Evolutionary conservation across 2,888 invertebrate species (phyloP).

Genomic region (Mesorhabditis sp.): DNA sequence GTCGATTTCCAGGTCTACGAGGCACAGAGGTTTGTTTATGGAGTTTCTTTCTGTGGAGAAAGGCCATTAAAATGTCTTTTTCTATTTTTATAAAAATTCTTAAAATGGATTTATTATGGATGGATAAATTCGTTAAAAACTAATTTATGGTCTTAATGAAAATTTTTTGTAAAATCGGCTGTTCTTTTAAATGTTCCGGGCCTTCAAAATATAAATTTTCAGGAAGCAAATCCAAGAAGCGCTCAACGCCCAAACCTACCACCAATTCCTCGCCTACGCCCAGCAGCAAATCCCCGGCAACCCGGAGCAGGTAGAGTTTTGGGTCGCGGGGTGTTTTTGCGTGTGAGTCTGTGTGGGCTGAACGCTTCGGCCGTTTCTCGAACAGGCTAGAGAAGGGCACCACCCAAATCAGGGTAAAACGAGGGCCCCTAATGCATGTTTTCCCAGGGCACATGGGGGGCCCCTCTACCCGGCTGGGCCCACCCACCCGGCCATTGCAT

Average conservation of each 20-base stretch:
- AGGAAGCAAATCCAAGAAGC: slow-evolving; percentile 82
- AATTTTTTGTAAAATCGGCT: neutral
- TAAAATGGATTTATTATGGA: neutral
- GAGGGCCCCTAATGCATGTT: no score
- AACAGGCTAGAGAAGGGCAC: no score
- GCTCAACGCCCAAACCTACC: slow-evolving; percentile 78
- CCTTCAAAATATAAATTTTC: slow-evolving; percentile 2
- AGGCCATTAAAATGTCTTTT: neutral
- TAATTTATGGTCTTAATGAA: neutral
- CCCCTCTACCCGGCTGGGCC: no score
- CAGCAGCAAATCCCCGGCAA: slow-evolving; percentile 78
- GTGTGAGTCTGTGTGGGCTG: neutral
- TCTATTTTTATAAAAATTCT: neutral
- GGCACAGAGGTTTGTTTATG: slow-evolving; percentile 29
- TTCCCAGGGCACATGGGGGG: no score
- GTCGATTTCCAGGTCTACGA: slow-evolving; percentile 35
- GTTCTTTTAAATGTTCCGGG: neutral
- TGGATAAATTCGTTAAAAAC: neutral
- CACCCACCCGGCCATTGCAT: no score
- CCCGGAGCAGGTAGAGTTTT: slow-evolving; percentile 64
- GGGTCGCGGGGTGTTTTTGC: neutral
- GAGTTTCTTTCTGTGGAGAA: neutral
- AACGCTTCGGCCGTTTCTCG: no score
- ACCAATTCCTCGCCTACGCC: slow-evolving; percentile 84
- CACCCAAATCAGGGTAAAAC: no score